These are phyloP conservation scores for Mus minutoides DNA, from an alignment of 2,797 vertebrate genomes.

Conservation along the genomic window DNA sequence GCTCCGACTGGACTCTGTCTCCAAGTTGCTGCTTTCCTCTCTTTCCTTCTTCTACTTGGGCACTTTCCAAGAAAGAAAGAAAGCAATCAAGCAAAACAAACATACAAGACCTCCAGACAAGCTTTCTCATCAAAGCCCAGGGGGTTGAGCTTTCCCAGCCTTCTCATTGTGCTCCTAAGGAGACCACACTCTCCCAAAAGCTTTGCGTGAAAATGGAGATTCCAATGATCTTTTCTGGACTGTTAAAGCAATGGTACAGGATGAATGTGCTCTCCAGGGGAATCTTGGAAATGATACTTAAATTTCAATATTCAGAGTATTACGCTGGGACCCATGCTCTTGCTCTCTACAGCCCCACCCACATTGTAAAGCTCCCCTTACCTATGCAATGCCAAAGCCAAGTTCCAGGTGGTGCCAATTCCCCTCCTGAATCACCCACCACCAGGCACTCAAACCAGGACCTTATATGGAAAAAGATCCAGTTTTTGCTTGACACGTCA, in stretches of 20 bases:
- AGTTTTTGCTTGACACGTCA: background rate
- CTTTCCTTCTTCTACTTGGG: background rate
- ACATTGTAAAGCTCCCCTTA: background rate
- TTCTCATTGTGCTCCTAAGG: background rate
- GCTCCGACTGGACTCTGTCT: background rate
- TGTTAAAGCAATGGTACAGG: background rate
- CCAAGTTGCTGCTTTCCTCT: background rate
- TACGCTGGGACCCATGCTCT: background rate
- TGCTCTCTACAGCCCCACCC: background rate
- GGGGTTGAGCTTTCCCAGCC: background rate
- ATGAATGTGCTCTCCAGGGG: background rate
- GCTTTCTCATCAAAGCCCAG: background rate
- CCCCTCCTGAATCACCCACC: background rate
- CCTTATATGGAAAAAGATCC: background rate
- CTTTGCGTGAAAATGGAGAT: background rate
- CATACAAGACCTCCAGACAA: background rate
- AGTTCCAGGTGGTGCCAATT: background rate
- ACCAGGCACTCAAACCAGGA: background rate
- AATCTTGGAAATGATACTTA: background rate
- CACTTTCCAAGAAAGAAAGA: background rate
- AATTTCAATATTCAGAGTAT: conserved; percentile 10
- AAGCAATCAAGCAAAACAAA: background rate
- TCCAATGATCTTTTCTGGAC: background rate
- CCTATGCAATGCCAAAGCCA: background rate
- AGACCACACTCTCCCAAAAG: background rate